Evolutionary conservation across 2,113 vertebrate genomes (phyloP).

Genomic region (Falco punctatus): DNA sequence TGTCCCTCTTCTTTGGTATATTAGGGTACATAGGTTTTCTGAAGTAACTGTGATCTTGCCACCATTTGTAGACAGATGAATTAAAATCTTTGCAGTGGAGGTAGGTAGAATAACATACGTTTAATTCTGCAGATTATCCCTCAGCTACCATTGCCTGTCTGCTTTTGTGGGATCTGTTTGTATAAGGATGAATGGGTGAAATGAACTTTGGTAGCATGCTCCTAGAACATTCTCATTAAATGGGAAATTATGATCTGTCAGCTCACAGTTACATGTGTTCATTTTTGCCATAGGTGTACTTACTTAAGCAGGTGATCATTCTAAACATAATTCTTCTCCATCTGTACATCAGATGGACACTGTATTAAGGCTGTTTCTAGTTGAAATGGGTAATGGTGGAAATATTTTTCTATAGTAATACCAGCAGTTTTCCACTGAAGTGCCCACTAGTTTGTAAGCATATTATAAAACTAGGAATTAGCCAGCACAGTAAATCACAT

Average conservation of each 20-base stretch:
- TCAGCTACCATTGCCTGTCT: background rate
- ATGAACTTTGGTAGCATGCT: background rate
- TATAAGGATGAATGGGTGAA: background rate
- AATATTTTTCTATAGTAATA: background rate
- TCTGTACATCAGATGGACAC: background rate
- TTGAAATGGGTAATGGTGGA: background rate
- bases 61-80: background rate
- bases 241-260: background rate
- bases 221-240: background rate
- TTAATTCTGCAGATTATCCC: background rate
- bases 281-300: background rate
- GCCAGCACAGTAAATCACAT: background rate
- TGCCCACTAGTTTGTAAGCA: background rate
- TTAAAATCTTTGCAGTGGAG: background rate
- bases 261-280: background rate
- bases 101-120: background rate
- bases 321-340: background rate
- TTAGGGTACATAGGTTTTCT: background rate
- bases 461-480: background rate
- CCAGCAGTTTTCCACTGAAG: background rate
- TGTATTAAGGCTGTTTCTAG: background rate
- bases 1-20: background rate
- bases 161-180: background rate
- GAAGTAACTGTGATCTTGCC: background rate
- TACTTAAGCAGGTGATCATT: background rate